A percentile compares a stretch with the other conserved stretches of the same genome.
Evolutionary conservation across 1,140 invertebrate genomes (phyloP).

Genomic region (Procambarus virginalis): DNA sequence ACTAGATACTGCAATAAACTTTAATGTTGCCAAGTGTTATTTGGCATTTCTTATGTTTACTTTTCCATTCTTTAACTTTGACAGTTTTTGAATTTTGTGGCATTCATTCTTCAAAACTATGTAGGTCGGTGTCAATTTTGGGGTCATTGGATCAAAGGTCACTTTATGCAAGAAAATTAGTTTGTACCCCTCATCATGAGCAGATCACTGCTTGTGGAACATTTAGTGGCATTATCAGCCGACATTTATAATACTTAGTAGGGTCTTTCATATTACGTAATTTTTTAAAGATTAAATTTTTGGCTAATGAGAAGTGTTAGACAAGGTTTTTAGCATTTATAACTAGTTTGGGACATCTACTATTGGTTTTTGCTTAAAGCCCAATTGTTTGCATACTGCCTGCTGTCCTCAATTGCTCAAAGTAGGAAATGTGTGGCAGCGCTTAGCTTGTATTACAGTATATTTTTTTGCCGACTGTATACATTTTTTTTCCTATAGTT

Average conservation of each 20-base stretch:
- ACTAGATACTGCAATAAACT: no score
- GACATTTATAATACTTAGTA: no score
- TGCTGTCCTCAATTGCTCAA: conserved; percentile 31
- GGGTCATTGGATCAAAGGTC: not conserved
- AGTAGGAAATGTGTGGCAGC: conserved; percentile 18
- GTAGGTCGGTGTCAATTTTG: not conserved
- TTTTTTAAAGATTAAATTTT: no score
- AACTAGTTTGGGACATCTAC: not conserved
- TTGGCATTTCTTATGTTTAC: not conserved
- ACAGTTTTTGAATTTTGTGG: not conserved
- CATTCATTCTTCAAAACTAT: not conserved
- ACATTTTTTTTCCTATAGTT: not conserved
- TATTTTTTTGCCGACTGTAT: not conserved
- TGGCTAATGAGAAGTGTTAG: no score
- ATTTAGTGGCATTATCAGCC: no score
- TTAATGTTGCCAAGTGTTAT: not conserved
- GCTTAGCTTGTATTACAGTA: not conserved
- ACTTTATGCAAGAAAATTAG: not conserved
- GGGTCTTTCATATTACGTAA: no score
- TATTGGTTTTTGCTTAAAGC: not conserved
- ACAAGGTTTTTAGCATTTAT: not conserved
- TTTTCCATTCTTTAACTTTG: not conserved
- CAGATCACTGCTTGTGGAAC: no score
- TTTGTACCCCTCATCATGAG: no score
- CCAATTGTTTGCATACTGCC: not conserved